Evolutionary conservation across 2,888 invertebrate genomes (phyloP).

Genomic region (Leucania comma): DNA sequence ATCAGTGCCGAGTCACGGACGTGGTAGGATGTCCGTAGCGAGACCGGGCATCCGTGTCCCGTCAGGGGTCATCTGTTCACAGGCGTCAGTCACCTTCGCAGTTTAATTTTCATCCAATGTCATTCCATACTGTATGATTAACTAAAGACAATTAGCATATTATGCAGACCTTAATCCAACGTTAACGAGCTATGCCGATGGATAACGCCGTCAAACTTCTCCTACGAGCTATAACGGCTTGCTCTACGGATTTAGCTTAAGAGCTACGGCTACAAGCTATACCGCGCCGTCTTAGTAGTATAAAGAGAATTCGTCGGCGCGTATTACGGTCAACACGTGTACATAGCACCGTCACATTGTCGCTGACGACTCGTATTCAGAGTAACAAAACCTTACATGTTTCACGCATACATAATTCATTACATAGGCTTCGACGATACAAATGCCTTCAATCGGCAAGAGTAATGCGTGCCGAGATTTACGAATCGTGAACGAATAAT

Average conservation of each 20-base stretch:
- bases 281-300: no score
- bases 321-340: not conserved
- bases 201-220: not conserved
- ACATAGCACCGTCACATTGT: not conserved
- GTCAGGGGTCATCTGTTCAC: no score
- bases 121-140: no score
- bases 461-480: constrained; percentile 55
- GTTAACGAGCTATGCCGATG: not conserved
- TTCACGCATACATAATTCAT: constrained; percentile 51
- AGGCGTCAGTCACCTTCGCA: no score
- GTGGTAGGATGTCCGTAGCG: no score
- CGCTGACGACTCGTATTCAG: not conserved
- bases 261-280: not conserved
- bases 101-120: no score
- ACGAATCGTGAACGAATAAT: constrained; percentile 52
- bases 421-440: constrained; percentile 49
- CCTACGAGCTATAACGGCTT: not conserved
- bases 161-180: not conserved
- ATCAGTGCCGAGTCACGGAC: no score
- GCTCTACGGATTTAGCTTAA: not conserved
- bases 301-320: not conserved
- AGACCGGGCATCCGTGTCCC: no score
- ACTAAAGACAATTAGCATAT: no score
- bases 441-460: constrained; percentile 53
- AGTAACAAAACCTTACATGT: constrained; percentile 1